Percentiles rank a stretch among this genome's conserved stretches.
These are phyloP conservation scores for Diacarnus erythraeanus DNA, from an alignment of 37 sponge, comb jelly and placozoan species.

Conservation along the genomic window DNA sequence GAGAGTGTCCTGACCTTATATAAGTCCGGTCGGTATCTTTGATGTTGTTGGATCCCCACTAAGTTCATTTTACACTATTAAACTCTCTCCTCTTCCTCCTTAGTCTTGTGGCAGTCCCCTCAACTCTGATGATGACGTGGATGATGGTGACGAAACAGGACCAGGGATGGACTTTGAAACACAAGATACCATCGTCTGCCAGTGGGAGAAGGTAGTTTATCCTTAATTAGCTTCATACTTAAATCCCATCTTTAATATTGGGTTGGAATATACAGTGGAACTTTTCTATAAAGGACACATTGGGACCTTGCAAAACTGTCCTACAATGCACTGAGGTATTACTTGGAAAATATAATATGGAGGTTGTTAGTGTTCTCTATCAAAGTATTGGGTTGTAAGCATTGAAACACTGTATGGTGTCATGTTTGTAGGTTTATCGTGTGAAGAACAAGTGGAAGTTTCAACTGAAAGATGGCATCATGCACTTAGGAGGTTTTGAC, in stretches of 20 bases:
- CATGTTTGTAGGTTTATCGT: slow-evolving; percentile 48
- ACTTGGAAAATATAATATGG: too few species aligned
- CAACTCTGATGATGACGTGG: slow-evolving; percentile 80
- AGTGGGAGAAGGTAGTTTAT: slow-evolving; percentile 87
- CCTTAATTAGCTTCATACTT: too few species aligned
- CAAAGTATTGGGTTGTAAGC: too few species aligned
- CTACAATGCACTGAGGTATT: too few species aligned
- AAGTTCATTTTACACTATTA: background rate
- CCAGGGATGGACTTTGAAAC: slow-evolving; percentile 83
- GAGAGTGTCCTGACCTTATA: too few species aligned
- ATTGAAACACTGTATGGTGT: background rate
- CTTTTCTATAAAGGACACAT: too few species aligned
- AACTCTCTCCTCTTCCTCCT: too few species aligned
- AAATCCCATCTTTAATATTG: too few species aligned
- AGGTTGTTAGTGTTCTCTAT: too few species aligned
- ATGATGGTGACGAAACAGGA: slow-evolving; percentile 55
- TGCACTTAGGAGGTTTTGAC: slow-evolving; percentile 87
- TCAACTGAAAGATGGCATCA: slow-evolving; percentile 93
- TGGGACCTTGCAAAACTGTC: too few species aligned
- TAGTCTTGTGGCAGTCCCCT: slow-evolving; percentile 52
- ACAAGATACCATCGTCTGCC: slow-evolving; percentile 93
- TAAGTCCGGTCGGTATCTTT: background rate
- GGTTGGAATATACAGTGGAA: too few species aligned
- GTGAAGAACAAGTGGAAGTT: slow-evolving; percentile 92
- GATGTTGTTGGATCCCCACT: background rate